These are phyloP conservation scores for Andricus quercusramuli DNA, from an alignment of 2,888 invertebrate genomes.

Conservation along the genomic window DNA sequence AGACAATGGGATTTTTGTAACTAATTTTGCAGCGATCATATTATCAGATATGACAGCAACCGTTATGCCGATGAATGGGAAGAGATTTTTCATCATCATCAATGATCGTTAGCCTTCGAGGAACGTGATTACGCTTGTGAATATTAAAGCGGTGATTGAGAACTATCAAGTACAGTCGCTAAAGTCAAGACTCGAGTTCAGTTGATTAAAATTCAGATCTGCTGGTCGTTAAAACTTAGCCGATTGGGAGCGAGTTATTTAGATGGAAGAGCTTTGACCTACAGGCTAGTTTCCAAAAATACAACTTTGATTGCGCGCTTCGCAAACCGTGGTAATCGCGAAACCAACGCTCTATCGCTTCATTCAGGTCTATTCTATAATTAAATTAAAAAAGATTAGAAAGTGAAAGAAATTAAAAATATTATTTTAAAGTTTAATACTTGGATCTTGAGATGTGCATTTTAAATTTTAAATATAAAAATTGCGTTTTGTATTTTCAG, in stretches of 20 bases:
- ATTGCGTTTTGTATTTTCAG: too few relatives aligned
- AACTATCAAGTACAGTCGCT: not conserved
- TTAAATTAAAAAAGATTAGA: not conserved
- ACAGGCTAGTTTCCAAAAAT: conserved; percentile 35
- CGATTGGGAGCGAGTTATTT: conserved; percentile 31
- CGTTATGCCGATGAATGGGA: conserved; percentile 22
- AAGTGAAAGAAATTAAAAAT: not conserved
- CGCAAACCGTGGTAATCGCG: not conserved
- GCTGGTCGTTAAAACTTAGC: conserved; percentile 6
- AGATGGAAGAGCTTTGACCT: conserved; percentile 36
- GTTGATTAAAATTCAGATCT: conserved; percentile 32
- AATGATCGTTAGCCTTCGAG: conserved; percentile 27
- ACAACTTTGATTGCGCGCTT: conserved; percentile 3
- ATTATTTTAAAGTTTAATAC: too few relatives aligned
- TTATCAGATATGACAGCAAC: conserved; percentile 18
- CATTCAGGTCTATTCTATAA: not conserved
- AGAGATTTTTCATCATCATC: conserved; percentile 26
- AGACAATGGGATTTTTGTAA: conserved; percentile 22
- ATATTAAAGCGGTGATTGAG: conserved; percentile 30
- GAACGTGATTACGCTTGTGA: conserved; percentile 6
- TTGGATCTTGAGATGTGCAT: too few relatives aligned
- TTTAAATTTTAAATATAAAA: too few relatives aligned
- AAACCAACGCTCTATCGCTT: not conserved
- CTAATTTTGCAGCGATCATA: conserved; percentile 19
- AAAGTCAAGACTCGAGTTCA: not conserved